Conservation (phyloP, 2,113 vertebrate genomes). For the Hirundichthys speculiger region DNA sequence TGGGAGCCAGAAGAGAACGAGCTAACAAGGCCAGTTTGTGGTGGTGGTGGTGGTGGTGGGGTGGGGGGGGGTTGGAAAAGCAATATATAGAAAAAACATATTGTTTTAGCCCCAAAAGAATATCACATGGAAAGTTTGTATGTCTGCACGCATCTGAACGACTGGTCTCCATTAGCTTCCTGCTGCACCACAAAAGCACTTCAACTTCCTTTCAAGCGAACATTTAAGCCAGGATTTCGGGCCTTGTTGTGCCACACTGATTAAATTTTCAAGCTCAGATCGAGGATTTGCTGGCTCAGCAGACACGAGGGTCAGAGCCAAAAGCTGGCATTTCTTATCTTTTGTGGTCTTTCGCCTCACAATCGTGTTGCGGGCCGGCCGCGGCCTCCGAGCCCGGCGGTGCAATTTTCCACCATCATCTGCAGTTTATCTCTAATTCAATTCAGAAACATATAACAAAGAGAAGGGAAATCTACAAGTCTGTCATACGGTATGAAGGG, state of each 20-base stretch:
- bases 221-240: conserved; percentile 56
- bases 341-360: conserved; percentile 38
- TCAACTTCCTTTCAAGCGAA: conserved; percentile 31
- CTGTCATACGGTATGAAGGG: conserved; percentile 48
- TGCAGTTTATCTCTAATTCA: conserved; percentile 46
- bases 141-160: neutral
- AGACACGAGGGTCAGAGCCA: conserved; percentile 46
- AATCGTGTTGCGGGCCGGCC: conserved; percentile 43
- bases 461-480: conserved; percentile 43
- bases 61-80: no score
- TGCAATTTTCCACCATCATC: conserved; percentile 54
- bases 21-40: neutral
- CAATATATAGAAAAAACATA: no score
- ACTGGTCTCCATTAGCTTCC: neutral
- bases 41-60: no score
- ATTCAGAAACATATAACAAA: conserved; percentile 27
- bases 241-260: conserved; percentile 54
- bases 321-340: conserved; percentile 66
- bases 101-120: neutral
- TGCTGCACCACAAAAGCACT: conserved; percentile 2
- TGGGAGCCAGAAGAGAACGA: conserved; percentile 1
- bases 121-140: neutral
- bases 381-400: conserved; percentile 34
- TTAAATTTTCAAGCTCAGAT: conserved; percentile 61
- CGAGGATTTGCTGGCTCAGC: conserved; percentile 69